Percentiles rank a stretch among this genome's conserved stretches.
Conservation (phyloP, 2,797 vertebrate genomes). For the Hyperoplus lanceolatus region DNA sequence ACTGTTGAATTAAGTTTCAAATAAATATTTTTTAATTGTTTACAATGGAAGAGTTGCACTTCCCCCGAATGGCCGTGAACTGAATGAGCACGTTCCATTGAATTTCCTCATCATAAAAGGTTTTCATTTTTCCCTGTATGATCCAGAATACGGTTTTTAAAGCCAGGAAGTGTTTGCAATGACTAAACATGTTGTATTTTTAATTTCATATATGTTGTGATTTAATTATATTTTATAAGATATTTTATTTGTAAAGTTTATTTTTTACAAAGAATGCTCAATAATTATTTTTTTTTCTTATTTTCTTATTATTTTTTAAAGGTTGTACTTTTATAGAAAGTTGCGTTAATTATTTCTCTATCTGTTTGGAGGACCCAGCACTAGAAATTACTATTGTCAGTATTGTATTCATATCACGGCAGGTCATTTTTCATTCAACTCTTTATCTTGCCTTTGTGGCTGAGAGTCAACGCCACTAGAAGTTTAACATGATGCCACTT, state of each 20-base stretch:
- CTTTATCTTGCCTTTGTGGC: conserved; percentile 14
- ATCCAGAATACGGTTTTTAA: conserved; percentile 46
- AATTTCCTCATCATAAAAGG: conserved; percentile 38
- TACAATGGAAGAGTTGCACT: conserved; percentile 59
- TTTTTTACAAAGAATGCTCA: conserved; percentile 47
- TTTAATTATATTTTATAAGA: conserved; percentile 67
- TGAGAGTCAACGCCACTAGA: conserved; percentile 45
- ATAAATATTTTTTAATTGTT: conserved; percentile 63
- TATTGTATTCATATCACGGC: conserved; percentile 40
- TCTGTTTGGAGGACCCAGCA: conserved; percentile 50
- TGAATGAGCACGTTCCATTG: conserved; percentile 41
- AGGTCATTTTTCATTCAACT: conserved; percentile 8
- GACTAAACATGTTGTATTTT: conserved; percentile 72
- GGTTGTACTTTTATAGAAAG: conserved; percentile 45
- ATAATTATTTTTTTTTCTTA: background rate
- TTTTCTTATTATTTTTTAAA: conserved; percentile 34
- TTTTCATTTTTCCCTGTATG: conserved; percentile 20
- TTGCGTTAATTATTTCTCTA: conserved; percentile 43
- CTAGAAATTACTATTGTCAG: conserved; percentile 38
- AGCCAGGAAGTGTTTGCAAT: conserved; percentile 50
- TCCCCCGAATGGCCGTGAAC: conserved; percentile 31
- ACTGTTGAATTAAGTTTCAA: conserved; percentile 40
- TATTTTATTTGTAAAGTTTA: conserved; percentile 61
- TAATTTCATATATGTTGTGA: conserved; percentile 43
- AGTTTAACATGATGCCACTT: conserved; percentile 55